These are phyloP conservation scores for Hypotaenidia philippensis DNA, from an alignment of 2,797 vertebrate species.

Conservation along the genomic window DNA sequence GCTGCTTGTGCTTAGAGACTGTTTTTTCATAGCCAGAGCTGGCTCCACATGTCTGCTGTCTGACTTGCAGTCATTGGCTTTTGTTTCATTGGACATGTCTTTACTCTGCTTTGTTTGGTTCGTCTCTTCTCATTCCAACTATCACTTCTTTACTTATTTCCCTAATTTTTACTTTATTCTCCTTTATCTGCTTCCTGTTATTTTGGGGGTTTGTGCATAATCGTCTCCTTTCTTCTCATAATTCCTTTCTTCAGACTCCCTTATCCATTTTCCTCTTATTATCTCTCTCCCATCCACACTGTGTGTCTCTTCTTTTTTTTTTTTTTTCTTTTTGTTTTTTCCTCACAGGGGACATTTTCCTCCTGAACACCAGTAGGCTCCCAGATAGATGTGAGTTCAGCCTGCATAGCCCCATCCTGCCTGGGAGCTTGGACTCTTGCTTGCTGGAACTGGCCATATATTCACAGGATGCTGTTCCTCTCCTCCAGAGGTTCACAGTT, in stretches of 20 bases:
- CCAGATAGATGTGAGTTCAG: conserved; percentile 82
- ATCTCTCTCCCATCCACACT: not conserved
- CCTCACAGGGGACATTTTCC: conserved; percentile 85
- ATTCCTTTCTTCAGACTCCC: not conserved
- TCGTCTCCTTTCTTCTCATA: not conserved
- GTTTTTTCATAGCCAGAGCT: not conserved
- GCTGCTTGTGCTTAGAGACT: not conserved
- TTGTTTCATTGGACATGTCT: not conserved
- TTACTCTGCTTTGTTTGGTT: not conserved
- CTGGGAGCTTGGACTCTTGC: conserved; percentile 80
- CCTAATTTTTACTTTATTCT: not conserved
- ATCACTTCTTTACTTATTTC: not conserved
- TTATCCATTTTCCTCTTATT: not conserved
- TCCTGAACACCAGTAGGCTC: conserved; percentile 76
- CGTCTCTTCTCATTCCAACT: not conserved
- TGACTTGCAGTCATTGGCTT: not conserved
- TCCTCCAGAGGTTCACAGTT: conserved; percentile 81
- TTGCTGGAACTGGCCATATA: conserved; percentile 82
- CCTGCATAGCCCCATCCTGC: conserved; percentile 85
- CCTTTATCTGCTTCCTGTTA: not conserved
- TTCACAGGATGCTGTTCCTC: conserved; percentile 68
- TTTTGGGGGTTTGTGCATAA: not conserved
- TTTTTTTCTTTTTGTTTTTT: not conserved
- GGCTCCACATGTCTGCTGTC: not conserved
- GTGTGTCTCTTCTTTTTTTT: not conserved